These are phyloP conservation scores for Plectropomus leopardus DNA, from an alignment of 2,113 vertebrate genomes.

Conservation along the genomic window DNA sequence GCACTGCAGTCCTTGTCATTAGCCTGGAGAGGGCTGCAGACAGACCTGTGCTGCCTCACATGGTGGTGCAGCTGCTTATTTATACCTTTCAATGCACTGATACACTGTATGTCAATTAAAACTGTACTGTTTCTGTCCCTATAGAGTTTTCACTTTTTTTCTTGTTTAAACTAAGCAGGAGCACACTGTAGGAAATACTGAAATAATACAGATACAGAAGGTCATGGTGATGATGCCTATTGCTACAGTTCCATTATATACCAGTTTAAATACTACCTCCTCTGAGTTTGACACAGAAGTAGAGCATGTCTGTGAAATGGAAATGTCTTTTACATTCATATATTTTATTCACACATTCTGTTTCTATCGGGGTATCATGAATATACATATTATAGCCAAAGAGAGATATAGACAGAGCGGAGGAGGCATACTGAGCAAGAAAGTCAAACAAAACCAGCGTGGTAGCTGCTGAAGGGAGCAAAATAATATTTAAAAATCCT, in stretches of 20 bases:
- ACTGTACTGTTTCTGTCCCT: too few relatives aligned
- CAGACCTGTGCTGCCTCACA: background rate
- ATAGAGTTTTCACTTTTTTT: too few relatives aligned
- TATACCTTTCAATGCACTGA: background rate
- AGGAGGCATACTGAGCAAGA: constrained; percentile 33
- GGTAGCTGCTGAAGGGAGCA: constrained; percentile 20
- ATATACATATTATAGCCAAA: constrained; percentile 23
- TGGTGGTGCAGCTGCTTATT: background rate
- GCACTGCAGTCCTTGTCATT: background rate
- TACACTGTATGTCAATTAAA: too few relatives aligned
- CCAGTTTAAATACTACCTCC: background rate
- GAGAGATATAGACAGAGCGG: constrained; percentile 14
- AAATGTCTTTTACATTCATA: constrained; percentile 28
- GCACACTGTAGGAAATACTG: background rate
- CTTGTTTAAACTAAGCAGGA: background rate
- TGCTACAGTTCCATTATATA: background rate
- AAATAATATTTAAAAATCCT: constrained; percentile 36
- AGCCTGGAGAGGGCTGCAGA: background rate
- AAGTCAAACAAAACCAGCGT: constrained; percentile 59
- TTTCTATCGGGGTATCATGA: constrained; percentile 2
- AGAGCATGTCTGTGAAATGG: constrained; percentile 10
- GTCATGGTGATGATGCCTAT: background rate
- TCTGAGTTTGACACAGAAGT: constrained; percentile 17
- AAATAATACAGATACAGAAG: too few relatives aligned
- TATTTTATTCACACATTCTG: constrained; percentile 13